Evolutionary conservation across 1,140 invertebrate species (phyloP), one percentile per base, ranked within the genome.

Genomic region (Drosophila sulfurigaster): DNA sequence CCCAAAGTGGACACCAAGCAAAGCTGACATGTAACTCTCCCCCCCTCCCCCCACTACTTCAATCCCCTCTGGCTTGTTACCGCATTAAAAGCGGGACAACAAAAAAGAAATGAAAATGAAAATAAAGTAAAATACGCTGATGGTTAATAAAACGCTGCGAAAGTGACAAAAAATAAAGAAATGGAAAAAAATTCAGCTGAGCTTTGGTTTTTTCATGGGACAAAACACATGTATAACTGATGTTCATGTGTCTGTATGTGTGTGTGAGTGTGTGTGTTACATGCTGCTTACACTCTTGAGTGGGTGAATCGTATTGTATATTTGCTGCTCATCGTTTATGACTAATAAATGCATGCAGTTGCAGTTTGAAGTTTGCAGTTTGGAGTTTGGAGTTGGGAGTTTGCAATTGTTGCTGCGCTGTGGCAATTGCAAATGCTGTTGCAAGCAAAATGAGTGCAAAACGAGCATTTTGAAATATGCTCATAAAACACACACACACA

Each of bases 401-500:
- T 67, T 63, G 41, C 52, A 32, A 13, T 38, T 57, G 68, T 30
- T 46, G 72, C 49, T 57, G 72, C 58, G 32, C 6, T 51, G 38
- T 11, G 41, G 54, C 43, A 11, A 10, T 38, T 57, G 68, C 16
- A 25, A 58, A 30, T 62, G 72, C 58, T 75, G 54, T 32, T 73
- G 65, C 71, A 74, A 74, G 65, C 71, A 56, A 62, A 74, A 51
- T 46, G 48, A 69, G 66, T 70, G 72, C 59, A 75, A 69, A 69
- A 52, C 48, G 58, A 56, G 49, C 49, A 63, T 75, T 75, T 75
- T 52, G 72, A 75, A 75, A 75, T 25, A 25, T 75, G 49, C 32
- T 32, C 57, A 60, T 57, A 72, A 64, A 60, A 46, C 51, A 57
- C 10, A 25, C 20, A 25, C 20, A 41, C 46, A 75, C 65, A 75